Base-by-base conservation (phyloP, 1,140 invertebrate genomes). In the Andrena cerasifolii region DNA sequence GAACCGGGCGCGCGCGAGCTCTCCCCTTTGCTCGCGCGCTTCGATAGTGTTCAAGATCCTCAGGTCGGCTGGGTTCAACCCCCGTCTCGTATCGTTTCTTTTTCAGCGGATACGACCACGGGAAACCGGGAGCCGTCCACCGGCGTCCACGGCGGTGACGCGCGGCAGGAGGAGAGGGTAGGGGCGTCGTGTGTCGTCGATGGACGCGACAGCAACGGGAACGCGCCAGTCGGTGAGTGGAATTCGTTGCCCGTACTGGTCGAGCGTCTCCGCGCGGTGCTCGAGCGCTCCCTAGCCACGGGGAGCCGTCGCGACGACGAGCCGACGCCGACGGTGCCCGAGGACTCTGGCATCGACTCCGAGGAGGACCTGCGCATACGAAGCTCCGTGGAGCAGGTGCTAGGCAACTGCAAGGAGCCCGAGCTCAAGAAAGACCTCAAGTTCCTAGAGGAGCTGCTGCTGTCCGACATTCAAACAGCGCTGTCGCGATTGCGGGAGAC, bases 391-490 rank as follows among this genome's bases (percentile, higher is more conserved):
- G 88, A 89, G 49, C 83, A 56, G 28, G 59, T 62, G 67, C 18
- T 78, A 18, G 54, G 51, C 33, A 49, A 28, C 49, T 65, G 54
- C 72, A 68, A 76, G 7, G 63, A 74, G 3, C 36, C 79, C 58
- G 86, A 84, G 7, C 36, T 76, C 0, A 89, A 88, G 45, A 81
- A 89, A 47, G 88, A 92, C 61, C 68, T 90, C 14, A 90, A 91
- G 78, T 90, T 90, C 59, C 71, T 91, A n/a, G 89, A 91, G 65
- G 90, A 91, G 7, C 77, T 93, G 12, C 93, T 97, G 0, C 93
- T 97, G 28, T 94, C 94, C 2, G 97, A 98, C 88, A 97, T 98
- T 14, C 95, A 96, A 81, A 94, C 94, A 54, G 96, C 96, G 0
- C 91, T 98, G 4, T 94, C 94, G 26, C 94, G 96, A 67, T 93